Evolutionary conservation across 2,797 vertebrate species (phyloP), one percentile per base, ranked within the genome.

Genomic region (Buceros bicornis): DNA sequence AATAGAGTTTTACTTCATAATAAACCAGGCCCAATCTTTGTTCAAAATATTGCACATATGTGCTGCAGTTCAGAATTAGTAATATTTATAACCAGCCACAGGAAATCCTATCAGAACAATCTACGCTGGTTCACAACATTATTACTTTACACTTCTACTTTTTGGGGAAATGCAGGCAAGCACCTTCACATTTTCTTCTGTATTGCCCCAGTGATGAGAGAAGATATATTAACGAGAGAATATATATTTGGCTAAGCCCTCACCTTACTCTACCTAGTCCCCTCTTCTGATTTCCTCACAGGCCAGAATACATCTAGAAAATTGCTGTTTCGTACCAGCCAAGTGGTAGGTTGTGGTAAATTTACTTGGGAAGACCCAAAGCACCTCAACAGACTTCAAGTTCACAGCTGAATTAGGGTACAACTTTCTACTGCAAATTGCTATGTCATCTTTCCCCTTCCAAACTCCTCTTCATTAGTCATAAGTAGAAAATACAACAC

Each of bases 101-200:
- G 25, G 50, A 77, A 81, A 62, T 17, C 45, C 20, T 8, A 20
- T 18, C 16, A 2, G 1, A 71, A n/a, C 11, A 19, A 25, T 25
- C 16, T 35, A 35, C 19, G 48, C 2, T 26, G 14, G 2, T 5
- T 72, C 15, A 22, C 18, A 74, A 31, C 6, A 69, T 19, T 19
- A 45, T 40, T 47, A 42, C 18, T 18, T 15, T 53, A 28, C 9
- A 25, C 19, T 45, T 54, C 24, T 25, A 31, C 43, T 74, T 85
- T 76, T 16, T 6, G 11, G 26, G 40, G 25, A 77, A 81, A 50
- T n/a, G 4, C 1, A 1, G 24, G 40, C 37, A 62, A 45, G 10
- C 5, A 26, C 9, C 48, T 78, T 81, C 9, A 21, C 0, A 0
- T 51, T 78, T 77, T 42, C 26, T 82, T 78, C 29, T 6, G 0